Evolutionary conservation across 1,140 invertebrate species (phyloP).

Genomic region (Drosophila cardini): DNA sequence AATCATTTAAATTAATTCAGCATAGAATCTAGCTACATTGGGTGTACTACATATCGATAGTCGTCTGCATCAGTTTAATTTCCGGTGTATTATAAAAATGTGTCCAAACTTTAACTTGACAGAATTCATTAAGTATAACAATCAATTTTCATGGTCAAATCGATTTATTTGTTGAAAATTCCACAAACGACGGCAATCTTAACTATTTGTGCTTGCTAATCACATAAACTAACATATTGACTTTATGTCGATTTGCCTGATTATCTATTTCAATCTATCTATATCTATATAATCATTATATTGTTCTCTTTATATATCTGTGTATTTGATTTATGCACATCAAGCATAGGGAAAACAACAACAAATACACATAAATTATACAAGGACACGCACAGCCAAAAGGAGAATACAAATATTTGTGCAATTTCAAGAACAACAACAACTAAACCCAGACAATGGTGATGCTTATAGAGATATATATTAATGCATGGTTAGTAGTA

Average conservation of each 20-base stretch:
- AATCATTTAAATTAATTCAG: background rate
- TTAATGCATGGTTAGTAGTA: background rate
- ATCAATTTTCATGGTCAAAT: background rate
- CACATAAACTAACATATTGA: slow-evolving; percentile 34
- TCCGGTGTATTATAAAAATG: no score
- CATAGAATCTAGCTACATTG: no score
- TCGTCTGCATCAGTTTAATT: no score
- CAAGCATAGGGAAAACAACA: slow-evolving; percentile 47
- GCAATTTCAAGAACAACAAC: slow-evolving; percentile 63
- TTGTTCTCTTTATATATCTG: slow-evolving; percentile 7
- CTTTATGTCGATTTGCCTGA: slow-evolving; percentile 20
- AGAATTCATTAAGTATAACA: no score
- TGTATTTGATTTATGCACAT: slow-evolving; percentile 67
- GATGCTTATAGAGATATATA: slow-evolving; percentile 6
- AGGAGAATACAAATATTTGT: slow-evolving; percentile 70
- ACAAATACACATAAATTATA: slow-evolving; percentile 62
- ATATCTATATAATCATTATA: background rate
- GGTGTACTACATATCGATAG: no score
- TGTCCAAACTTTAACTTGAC: no score
- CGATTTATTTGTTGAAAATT: background rate
- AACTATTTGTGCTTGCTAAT: slow-evolving; percentile 15
- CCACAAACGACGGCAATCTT: background rate
- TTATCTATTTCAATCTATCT: slow-evolving; percentile 1
- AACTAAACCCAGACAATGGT: slow-evolving; percentile 56
- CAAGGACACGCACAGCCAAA: slow-evolving; percentile 42